A percentile compares a stretch with the other conserved stretches of the same genome.
These are phyloP conservation scores for Sebastes steindachneri DNA, from an alignment of 2,797 vertebrate genomes.

Conservation along the genomic window DNA sequence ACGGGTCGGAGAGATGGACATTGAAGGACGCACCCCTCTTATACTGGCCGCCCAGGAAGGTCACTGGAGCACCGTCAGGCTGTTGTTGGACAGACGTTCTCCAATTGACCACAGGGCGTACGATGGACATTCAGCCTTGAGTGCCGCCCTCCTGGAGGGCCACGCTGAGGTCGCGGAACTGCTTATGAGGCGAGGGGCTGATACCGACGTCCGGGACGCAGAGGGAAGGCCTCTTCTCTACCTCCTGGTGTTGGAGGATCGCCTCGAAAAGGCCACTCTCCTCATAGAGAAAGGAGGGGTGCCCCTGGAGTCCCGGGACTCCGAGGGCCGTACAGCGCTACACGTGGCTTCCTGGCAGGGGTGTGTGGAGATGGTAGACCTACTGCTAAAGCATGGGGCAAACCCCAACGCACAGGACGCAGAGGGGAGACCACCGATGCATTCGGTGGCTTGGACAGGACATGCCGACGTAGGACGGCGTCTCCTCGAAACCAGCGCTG, in stretches of 20 bases:
- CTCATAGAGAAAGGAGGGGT: slow-evolving; percentile 84
- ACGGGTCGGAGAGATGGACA: slow-evolving; percentile 82
- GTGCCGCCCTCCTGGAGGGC: slow-evolving; percentile 77
- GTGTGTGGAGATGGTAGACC: slow-evolving; percentile 66
- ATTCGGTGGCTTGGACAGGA: slow-evolving; percentile 87
- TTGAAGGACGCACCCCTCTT: slow-evolving; percentile 83
- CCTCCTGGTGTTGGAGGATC: slow-evolving; percentile 83
- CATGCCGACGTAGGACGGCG: slow-evolving; percentile 68
- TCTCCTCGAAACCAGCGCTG: slow-evolving; percentile 71
- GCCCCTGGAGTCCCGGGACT: slow-evolving; percentile 82
- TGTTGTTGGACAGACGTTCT: slow-evolving; percentile 83
- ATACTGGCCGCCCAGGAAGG: slow-evolving; percentile 87
- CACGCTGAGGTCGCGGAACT: slow-evolving; percentile 80
- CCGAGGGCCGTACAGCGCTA: slow-evolving; percentile 84
- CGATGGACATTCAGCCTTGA: slow-evolving; percentile 84
- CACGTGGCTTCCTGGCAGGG: slow-evolving; percentile 88
- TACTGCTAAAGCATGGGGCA: slow-evolving; percentile 82
- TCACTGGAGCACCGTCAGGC: slow-evolving; percentile 76
- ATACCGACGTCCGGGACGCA: slow-evolving; percentile 83
- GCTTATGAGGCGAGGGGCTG: slow-evolving; percentile 83
- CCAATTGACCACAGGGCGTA: slow-evolving; percentile 83
- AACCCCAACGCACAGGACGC: slow-evolving; percentile 82
- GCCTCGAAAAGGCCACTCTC: slow-evolving; percentile 75
- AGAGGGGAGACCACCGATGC: slow-evolving; percentile 83
- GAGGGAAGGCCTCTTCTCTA: slow-evolving; percentile 87